Conservation (phyloP, 2,888 invertebrate genomes). For the Eurois occulta region DNA sequence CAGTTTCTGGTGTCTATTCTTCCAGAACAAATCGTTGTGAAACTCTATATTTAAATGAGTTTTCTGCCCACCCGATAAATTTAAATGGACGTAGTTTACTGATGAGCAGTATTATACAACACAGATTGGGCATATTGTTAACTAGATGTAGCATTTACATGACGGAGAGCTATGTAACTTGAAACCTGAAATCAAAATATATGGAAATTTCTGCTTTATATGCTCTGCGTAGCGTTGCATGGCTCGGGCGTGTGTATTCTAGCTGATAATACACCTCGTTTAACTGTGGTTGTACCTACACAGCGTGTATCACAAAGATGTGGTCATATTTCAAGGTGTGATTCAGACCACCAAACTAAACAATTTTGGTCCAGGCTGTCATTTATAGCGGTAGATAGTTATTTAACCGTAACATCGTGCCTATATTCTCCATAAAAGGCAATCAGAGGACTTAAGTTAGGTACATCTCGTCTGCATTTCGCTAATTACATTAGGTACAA, state of each 20-base stretch:
- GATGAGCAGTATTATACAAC: not conserved
- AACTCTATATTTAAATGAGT: not conserved
- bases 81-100: not conserved
- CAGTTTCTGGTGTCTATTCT: not conserved
- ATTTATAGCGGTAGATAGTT: no score
- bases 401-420: no score
- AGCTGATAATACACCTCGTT: not conserved
- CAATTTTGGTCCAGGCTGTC: no score
- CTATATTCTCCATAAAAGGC: no score
- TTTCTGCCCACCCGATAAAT: not conserved
- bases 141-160: conserved; percentile 1
- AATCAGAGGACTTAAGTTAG: not conserved
- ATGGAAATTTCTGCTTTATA: conserved; percentile 21
- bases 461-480: not conserved
- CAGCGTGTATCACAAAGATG: no score
- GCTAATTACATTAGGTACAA: not conserved
- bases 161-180: not conserved
- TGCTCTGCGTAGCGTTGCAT: not conserved
- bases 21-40: not conserved
- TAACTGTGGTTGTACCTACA: no score
- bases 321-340: no score
- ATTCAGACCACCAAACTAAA: no score
- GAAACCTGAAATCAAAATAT: conserved; percentile 4
- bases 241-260: not conserved
- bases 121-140: not conserved